Evolutionary conservation across 2,113 vertebrate genomes (phyloP), one percentile per base, ranked within the genome.

Genomic region (Colius striatus): DNA sequence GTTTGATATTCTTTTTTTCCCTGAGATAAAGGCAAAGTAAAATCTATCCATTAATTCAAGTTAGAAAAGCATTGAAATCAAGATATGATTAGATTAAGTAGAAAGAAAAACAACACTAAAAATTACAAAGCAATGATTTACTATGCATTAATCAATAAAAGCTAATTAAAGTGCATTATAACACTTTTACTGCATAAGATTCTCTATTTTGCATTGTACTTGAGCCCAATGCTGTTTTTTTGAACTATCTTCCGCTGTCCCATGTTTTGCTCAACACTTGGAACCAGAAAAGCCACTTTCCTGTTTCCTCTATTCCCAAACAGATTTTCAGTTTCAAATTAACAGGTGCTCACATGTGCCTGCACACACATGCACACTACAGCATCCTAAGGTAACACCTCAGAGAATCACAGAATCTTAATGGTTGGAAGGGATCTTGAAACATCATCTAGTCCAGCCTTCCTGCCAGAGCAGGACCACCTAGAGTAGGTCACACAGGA

Each of bases 271-370:
- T 76, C 89, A 68, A 61, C 81, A 82, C 30, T 87, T 41, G 11
- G 41, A 96, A 94, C 48, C 87, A 80, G 89, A 96, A 95, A 89
- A 92, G 34, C 30, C 0, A 1, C 70, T 91, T 94, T 94, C 89
- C 89, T 41, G 57, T 68, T 94, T 94, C 76, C 80, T 90, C 80
- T 87, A 65, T n/a, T 89, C 50, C 50, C 80, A 89, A 89, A 62
- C 65, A 95, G 91, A 71, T 68, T 84, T 80, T 55, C 30, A 45
- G 50, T 75, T 75, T 72, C 3, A 3, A 82, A 68, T 72, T 60
- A 93, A 71, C 76, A 81, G 77, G 43, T 22, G 61, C 43, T 73
- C 4, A 20, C 36, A 16, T n/a, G 60, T 47, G 50, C 53, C 45
- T 65, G 71, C 30, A 77, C 29, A 55, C 38, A 84, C 6, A 8